Base-by-base conservation (phyloP, 2,113 vertebrate species). In the Pontoporia blainvillei region DNA sequence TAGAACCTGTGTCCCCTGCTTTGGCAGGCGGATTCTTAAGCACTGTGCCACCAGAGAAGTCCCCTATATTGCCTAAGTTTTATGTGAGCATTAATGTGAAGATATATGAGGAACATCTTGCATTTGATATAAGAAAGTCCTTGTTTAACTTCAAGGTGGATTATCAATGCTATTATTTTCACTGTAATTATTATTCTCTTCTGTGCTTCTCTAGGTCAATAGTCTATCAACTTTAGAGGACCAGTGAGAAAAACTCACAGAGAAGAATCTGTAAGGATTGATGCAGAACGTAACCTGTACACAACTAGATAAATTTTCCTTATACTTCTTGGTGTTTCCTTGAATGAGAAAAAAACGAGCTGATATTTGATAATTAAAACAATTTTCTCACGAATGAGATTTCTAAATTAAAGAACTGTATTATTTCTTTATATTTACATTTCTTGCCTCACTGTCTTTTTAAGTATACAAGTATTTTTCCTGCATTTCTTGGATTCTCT, bases 161-260 rank as follows among this genome's bases (percentile, higher is more conserved):
- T 92, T 95, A 94, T 71, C 14, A 90, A 12, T 90, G 39, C 49
- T 90, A 57, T 78, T 86, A 81, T 89, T 91, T 59, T 91, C 90
- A 87, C 85, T 94, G 29, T 95, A 90, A 96, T 90, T 84, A 81
- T 89, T 91, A 86, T 94, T 95, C 81, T 95, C 44, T 82, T 91
- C 25, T 90, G 44, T 92, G 79, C 17, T 81, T 93, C 84, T 94
- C 62, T 54, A 64, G 29, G 96, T 93, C 90, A 90, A 86, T 84
- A 78, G 67, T 83, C 54, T 87, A 95, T 95, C 95, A 92, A 83
- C 34, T 79, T 95, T 36, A 75, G 64, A 94, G 36, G 39, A 52
- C 83, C 67, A 25, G 49, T 86, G 61, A 93, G 46, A 86, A 91
- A 94, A 94, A 61, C 49, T 31, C 52, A 79, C 18, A 52, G 49